Evolutionary conservation across 2,888 invertebrate genomes (phyloP).

Genomic region (Oligia strigilis): DNA sequence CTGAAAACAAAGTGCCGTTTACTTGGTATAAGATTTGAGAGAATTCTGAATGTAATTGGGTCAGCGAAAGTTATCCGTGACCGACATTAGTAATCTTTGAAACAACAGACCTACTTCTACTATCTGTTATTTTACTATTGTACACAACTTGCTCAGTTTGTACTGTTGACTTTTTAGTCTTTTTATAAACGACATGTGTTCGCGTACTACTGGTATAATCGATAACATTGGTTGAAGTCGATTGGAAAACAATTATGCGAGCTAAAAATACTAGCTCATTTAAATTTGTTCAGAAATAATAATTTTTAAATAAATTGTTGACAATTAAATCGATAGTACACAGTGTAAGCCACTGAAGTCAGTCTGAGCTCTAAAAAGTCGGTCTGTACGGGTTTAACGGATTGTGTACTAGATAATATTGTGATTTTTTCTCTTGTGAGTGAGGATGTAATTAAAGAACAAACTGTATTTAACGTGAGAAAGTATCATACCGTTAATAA

Average conservation of each 20-base stretch:
- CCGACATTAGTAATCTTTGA: conserved; percentile 57
- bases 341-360: conserved; percentile 20
- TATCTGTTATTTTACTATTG: conserved; percentile 55
- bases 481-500: conserved; percentile 26
- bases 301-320: not conserved
- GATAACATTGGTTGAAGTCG: not conserved
- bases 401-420: conserved; percentile 21
- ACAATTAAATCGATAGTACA: not conserved
- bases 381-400: conserved; percentile 8
- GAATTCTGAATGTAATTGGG: conserved; percentile 57
- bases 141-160: conserved; percentile 33
- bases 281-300: not conserved
- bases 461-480: conserved; percentile 45
- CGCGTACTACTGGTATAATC: not conserved
- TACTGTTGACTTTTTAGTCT: conserved; percentile 7
- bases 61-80: conserved; percentile 54
- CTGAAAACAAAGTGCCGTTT: conserved; percentile 37
- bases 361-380: conserved; percentile 21
- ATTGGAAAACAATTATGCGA: conserved; percentile 13
- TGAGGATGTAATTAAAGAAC: conserved; percentile 43
- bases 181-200: not conserved
- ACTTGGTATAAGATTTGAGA: conserved; percentile 35
- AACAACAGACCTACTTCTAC: conserved; percentile 53
- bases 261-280: conserved; percentile 4
- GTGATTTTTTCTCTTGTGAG: conserved; percentile 22